A percentile compares a stretch with the other conserved stretches of the same genome.
Evolutionary conservation across 2,888 invertebrate genomes (phyloP).

Genomic region (Agrenia bidenticulata): DNA sequence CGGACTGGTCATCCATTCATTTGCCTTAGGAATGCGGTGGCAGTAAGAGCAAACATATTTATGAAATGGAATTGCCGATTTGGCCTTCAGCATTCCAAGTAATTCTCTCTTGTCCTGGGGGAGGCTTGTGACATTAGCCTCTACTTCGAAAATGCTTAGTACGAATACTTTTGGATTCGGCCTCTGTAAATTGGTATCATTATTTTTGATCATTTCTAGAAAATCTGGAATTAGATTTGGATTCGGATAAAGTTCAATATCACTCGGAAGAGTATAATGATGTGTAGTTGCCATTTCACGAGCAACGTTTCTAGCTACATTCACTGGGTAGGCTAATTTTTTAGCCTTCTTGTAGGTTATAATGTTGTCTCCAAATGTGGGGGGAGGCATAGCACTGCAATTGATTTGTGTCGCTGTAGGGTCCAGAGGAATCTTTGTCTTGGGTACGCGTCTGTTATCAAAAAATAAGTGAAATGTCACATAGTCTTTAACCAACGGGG

Average conservation of each 20-base stretch:
- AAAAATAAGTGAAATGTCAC: slow-evolving; percentile 90
- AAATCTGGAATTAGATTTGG: slow-evolving; percentile 77
- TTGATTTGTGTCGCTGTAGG: slow-evolving; percentile 34
- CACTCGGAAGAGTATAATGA: slow-evolving; percentile 79
- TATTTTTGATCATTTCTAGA: slow-evolving; percentile 78
- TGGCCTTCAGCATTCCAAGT: slow-evolving; percentile 68
- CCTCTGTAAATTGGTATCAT: slow-evolving; percentile 54
- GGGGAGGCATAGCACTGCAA: slow-evolving; percentile 58
- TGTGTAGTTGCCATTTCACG: slow-evolving; percentile 79
- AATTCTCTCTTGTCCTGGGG: slow-evolving; percentile 73
- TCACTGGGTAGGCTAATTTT: slow-evolving; percentile 82
- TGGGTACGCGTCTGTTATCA: slow-evolving; percentile 81
- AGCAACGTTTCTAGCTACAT: slow-evolving; percentile 85
- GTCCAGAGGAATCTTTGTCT: slow-evolving; percentile 29
- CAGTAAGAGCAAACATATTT: slow-evolving; percentile 85
- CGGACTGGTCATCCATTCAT: slow-evolving; percentile 74
- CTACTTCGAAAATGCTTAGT: slow-evolving; percentile 85
- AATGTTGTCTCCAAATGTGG: slow-evolving; percentile 64
- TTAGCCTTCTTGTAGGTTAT: slow-evolving; percentile 69
- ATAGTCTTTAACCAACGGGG: slow-evolving; percentile 70
- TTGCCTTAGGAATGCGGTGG: slow-evolving; percentile 81
- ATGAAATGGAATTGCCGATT: slow-evolving; percentile 86
- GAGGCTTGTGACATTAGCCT: slow-evolving; percentile 61
- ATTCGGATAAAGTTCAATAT: slow-evolving; percentile 85
- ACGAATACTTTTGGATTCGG: slow-evolving; percentile 74